A percentile compares a stretch with the other conserved stretches of the same genome.
Evolutionary conservation across 1,140 invertebrate genomes (phyloP).

Genomic region (Drosophila auraria): DNA sequence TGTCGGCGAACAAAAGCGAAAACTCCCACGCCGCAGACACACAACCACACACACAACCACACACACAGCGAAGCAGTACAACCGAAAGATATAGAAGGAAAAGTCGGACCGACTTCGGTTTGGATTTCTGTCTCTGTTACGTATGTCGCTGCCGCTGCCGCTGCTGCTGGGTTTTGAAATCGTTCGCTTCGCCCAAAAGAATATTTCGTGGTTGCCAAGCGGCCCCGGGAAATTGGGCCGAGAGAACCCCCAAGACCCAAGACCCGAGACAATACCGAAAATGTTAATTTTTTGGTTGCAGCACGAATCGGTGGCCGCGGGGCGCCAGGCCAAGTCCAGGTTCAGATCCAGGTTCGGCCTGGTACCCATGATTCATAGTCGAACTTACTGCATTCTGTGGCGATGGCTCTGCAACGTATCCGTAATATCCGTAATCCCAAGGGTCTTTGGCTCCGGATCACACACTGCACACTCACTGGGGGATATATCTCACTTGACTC

Average conservation of each 20-base stretch:
- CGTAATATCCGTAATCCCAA: constrained; percentile 42
- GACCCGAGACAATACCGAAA: constrained; percentile 57
- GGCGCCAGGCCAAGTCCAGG: constrained; percentile 41
- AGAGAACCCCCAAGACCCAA: constrained; percentile 49
- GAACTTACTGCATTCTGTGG: constrained; percentile 71
- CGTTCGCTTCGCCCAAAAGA: constrained; percentile 66
- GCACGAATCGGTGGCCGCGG: constrained; percentile 54
- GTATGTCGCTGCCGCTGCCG: constrained; percentile 30
- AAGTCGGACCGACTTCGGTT: constrained; percentile 34
- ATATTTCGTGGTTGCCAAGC: constrained; percentile 78
- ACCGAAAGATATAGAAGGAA: constrained; percentile 46
- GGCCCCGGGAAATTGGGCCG: constrained; percentile 50
- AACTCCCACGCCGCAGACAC: constrained; percentile 69
- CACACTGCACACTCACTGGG: constrained; percentile 34
- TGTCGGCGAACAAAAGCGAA: constrained; percentile 65
- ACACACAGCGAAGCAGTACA: constrained; percentile 12
- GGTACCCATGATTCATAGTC: constrained; percentile 54
- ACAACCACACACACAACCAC: constrained; percentile 18
- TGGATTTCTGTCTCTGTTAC: constrained; percentile 44
- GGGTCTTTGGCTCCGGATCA: constrained; percentile 23
- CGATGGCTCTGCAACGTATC: constrained; percentile 21
- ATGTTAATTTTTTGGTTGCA: constrained; percentile 69
- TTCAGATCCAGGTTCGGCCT: constrained; percentile 24
- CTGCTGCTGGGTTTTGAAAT: constrained; percentile 56
- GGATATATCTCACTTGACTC: constrained; percentile 16